phyloP scores from a whole-genome alignment of 2,797 vertebrate genomes.

The Aplochiton taeniatus region DNA sequence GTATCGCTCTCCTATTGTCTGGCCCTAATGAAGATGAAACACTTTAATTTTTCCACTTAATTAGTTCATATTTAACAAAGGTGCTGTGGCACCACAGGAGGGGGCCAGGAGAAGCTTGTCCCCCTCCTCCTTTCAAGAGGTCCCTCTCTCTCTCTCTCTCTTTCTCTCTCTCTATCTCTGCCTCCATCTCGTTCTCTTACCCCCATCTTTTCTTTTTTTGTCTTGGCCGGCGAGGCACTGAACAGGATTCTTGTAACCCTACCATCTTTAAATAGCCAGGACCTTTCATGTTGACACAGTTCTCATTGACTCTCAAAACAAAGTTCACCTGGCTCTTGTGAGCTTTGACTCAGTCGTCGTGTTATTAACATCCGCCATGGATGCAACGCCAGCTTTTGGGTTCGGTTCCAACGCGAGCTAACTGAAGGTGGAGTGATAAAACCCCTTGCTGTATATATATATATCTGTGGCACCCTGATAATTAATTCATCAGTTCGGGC shows the following conservation, averaged over 20 bases:
- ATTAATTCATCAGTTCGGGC: conserved; percentile 75
- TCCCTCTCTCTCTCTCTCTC: conserved; percentile 3
- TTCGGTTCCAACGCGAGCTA: conserved; percentile 57
- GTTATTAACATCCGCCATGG: conserved; percentile 33
- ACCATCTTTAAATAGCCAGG: conserved; percentile 49
- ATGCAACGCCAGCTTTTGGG: conserved; percentile 42
- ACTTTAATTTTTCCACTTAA: conserved; percentile 76
- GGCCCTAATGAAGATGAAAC: conserved; percentile 79
- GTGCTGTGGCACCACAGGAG: conserved; percentile 68
- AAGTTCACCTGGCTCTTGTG: conserved; percentile 49
- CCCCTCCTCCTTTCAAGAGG: background rate
- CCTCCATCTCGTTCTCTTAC: background rate
- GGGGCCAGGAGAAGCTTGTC: conserved; percentile 34
- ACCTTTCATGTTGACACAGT: conserved; percentile 18
- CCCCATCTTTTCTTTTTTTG: background rate
- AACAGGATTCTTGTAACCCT: conserved; percentile 57
- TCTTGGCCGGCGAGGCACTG: conserved; percentile 41
- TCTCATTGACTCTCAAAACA: conserved; percentile 63
- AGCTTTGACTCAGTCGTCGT: conserved; percentile 31
- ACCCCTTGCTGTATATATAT: conserved; percentile 55
- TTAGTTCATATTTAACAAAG: conserved; percentile 79
- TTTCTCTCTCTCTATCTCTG: conserved; percentile 10
- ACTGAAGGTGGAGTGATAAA: conserved; percentile 74
- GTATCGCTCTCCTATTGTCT: conserved; percentile 72
- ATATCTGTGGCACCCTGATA: conserved; percentile 69